Conservation (phyloP, 2,113 vertebrate species). For the Alectura lathami region DNA sequence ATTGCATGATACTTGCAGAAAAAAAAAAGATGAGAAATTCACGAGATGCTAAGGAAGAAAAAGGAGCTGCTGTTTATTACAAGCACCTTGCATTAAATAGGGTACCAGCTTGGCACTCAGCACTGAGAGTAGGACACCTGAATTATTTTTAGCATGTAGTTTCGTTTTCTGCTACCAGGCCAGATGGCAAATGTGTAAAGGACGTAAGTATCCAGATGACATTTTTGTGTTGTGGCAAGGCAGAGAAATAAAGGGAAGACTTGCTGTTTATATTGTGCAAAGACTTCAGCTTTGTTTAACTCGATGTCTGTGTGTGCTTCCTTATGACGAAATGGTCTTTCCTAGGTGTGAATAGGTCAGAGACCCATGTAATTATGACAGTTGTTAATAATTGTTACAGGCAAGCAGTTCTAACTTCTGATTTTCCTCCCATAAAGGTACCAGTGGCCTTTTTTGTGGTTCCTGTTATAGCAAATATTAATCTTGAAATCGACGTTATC, state of each 20-base stretch:
- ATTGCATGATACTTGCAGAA: neutral
- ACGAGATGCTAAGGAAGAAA: neutral
- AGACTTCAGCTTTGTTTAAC: neutral
- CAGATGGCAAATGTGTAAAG: neutral
- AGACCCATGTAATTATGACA: neutral
- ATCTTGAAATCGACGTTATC: neutral
- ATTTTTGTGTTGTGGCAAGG: neutral
- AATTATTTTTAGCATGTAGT: neutral
- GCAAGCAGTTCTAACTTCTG: neutral
- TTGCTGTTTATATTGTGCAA: neutral
- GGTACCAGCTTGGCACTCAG: neutral
- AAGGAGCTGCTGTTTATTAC: neutral
- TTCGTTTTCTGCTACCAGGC: neutral
- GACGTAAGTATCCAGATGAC: neutral
- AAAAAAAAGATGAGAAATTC: neutral
- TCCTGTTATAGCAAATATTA: neutral
- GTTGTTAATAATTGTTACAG: neutral
- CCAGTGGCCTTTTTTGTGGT: neutral
- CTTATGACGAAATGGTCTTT: neutral
- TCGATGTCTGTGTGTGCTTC: neutral
- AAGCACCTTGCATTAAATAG: neutral
- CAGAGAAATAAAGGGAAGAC: neutral
- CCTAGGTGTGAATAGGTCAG: neutral
- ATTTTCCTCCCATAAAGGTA: neutral
- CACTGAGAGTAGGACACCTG: neutral